Evolutionary conservation across 2,113 vertebrate species (phyloP).

Genomic region (Ictalurus furcatus): DNA sequence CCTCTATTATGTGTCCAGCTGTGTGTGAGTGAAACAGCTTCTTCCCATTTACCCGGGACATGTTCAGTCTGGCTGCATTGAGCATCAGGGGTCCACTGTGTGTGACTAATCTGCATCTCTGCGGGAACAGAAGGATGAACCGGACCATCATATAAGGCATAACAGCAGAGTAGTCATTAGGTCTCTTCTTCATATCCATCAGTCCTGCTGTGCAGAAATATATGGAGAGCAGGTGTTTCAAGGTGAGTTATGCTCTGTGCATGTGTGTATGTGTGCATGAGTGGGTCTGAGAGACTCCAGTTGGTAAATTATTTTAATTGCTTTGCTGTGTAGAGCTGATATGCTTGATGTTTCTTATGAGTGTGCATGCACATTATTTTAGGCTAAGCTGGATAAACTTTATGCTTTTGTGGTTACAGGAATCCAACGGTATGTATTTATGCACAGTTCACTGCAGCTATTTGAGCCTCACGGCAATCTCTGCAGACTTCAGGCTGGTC

Average conservation of each 20-base stretch:
- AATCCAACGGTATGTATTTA: not conserved
- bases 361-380: not conserved
- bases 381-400: not conserved
- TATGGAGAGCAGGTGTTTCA: not conserved
- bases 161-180: constrained; percentile 13
- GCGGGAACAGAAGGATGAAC: constrained; percentile 22
- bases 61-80: not conserved
- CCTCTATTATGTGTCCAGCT: constrained; percentile 21
- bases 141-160: not conserved
- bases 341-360: not conserved
- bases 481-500: not conserved
- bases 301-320: not conserved
- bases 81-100: not conserved
- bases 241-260: not conserved
- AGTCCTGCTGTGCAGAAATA: not conserved
- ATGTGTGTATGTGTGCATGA: not conserved
- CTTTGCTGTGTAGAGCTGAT: not conserved
- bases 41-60: not conserved
- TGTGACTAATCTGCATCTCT: constrained; percentile 25
- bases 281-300: not conserved
- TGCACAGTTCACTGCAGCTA: not conserved
- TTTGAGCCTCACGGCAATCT: not conserved
- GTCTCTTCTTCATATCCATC: constrained; percentile 2
- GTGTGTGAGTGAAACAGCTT: constrained; percentile 10
- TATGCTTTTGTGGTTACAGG: not conserved